phyloP scores from a whole-genome alignment of 2,888 invertebrate species.

The Crematogaster levior region DNA sequence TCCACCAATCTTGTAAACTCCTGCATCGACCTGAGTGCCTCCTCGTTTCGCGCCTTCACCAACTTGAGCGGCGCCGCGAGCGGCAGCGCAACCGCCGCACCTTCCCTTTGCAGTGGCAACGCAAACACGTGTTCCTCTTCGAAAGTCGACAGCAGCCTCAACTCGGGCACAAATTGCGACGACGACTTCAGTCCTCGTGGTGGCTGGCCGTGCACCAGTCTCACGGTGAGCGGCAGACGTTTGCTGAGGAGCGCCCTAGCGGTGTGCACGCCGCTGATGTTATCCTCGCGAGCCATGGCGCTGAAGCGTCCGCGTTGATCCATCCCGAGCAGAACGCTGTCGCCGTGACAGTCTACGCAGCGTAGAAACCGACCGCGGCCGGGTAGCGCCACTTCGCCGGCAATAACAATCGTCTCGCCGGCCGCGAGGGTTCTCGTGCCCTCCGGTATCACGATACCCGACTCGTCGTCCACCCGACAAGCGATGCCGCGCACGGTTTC shows the following conservation, averaged over 20 bases:
- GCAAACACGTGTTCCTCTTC: conserved; percentile 96
- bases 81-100: conserved; percentile 93
- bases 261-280: conserved; percentile 97
- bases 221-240: conserved; percentile 96
- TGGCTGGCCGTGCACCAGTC: conserved; percentile 95
- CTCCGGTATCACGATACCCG: conserved; percentile 88
- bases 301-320: conserved; percentile 97
- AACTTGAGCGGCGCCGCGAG: conserved; percentile 94
- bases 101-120: conserved; percentile 92
- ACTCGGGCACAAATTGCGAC: conserved; percentile 93
- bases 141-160: conserved; percentile 93
- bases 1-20: conserved; percentile 93
- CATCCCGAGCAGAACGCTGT: conserved; percentile 92
- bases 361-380: conserved; percentile 93
- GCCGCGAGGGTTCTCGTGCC: conserved; percentile 92
- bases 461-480: conserved; percentile 83
- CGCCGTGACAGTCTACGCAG: conserved; percentile 94
- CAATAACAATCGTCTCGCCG: conserved; percentile 93
- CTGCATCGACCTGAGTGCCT: conserved; percentile 88
- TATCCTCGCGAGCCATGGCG: conserved; percentile 96
- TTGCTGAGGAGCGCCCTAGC: conserved; percentile 95
- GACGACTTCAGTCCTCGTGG: conserved; percentile 94
- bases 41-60: conserved; percentile 93
- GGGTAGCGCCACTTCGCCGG: conserved; percentile 90
- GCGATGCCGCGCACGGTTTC: conserved; percentile 91